These are phyloP conservation scores for Campoplex capitator DNA, from an alignment of 2,888 invertebrate species.

Conservation along the genomic window DNA sequence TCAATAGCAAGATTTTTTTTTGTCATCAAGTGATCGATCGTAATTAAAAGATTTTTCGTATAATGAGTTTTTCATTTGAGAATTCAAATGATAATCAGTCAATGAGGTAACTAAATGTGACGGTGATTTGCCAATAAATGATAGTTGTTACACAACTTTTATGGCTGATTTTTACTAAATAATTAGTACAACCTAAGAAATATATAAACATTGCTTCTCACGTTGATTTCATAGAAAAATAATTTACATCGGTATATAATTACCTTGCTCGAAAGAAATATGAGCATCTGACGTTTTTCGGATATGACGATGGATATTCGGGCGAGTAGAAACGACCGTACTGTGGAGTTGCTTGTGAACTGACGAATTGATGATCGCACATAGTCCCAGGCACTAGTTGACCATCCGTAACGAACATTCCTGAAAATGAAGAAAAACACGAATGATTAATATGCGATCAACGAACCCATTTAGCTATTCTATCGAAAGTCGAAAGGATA, in stretches of 20 bases:
- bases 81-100: not conserved
- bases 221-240: not conserved
- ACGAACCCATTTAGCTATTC: no score
- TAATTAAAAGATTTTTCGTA: not conserved
- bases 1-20: no score
- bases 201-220: not conserved
- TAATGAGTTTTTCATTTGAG: not conserved
- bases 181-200: not conserved
- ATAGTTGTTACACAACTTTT: not conserved
- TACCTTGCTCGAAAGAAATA: slow-evolving; percentile 95
- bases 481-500: no score
- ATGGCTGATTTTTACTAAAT: not conserved
- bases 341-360: slow-evolving; percentile 89
- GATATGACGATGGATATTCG: slow-evolving; percentile 97
- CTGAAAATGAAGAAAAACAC: slow-evolving; percentile 86
- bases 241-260: slow-evolving; percentile 51
- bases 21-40: not conserved
- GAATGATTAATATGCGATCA: not conserved
- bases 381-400: slow-evolving; percentile 91
- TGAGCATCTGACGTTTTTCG: slow-evolving; percentile 95
- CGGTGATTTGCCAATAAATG: not conserved
- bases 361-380: slow-evolving; percentile 94
- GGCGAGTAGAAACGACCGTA: slow-evolving; percentile 96
- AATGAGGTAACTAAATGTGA: not conserved
- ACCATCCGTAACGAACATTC: slow-evolving; percentile 92